Conservation (phyloP, 2,113 vertebrate genomes). For the Stercorarius parasiticus region DNA sequence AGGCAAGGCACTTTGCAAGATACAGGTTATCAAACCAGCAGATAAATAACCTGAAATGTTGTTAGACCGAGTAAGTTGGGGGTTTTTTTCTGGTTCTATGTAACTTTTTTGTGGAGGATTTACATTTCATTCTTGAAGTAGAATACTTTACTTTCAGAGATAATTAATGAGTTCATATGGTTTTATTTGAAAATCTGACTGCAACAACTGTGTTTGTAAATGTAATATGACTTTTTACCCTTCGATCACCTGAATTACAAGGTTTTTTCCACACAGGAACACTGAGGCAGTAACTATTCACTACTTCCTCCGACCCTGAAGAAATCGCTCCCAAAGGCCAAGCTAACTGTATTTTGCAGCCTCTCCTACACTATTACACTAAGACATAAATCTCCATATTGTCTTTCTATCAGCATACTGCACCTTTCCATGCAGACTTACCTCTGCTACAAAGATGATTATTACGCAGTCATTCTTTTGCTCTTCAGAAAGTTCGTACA, state of each 20-base stretch:
- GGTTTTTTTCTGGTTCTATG: not conserved
- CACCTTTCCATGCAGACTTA: conserved; percentile 38
- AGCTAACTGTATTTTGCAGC: not conserved
- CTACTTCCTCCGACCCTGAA: not conserved
- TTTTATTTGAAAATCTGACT: not conserved
- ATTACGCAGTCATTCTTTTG: conserved; percentile 80
- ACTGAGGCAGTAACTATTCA: not conserved
- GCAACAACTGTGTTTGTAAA: not conserved
- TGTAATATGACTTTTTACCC: not conserved
- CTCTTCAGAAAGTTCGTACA: conserved; percentile 72
- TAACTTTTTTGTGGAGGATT: not conserved
- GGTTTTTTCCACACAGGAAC: not conserved
- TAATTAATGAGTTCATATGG: not conserved
- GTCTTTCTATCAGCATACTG: not conserved
- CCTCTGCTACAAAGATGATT: conserved; percentile 88
- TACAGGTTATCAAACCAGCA: not conserved
- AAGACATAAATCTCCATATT: not conserved
- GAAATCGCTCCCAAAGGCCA: not conserved
- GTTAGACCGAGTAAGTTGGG: too few species aligned
- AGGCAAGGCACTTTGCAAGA: not conserved
- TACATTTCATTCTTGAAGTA: not conserved
- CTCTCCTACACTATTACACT: not conserved
- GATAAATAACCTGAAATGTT: not conserved
- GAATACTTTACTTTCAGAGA: not conserved
- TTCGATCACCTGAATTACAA: not conserved